Percentiles rank a stretch among this genome's conserved stretches.
phyloP scores from a whole-genome alignment of 2,888 invertebrate genomes.

The Drosophila kuntzei region DNA sequence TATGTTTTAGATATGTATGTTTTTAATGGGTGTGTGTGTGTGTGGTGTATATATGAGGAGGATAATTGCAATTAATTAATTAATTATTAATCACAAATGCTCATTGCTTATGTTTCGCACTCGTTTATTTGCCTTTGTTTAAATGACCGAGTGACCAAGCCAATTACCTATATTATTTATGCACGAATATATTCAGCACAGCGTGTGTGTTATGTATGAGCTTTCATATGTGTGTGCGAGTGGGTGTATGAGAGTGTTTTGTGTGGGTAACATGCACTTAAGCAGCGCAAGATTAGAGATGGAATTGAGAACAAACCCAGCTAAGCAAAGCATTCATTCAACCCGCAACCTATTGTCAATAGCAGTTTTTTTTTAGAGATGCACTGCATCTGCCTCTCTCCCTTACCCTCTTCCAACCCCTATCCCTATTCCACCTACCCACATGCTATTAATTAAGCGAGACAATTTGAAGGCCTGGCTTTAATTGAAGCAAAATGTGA shows the following conservation, averaged over 20 bases:
- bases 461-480: constrained; percentile 32
- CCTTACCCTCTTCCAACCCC: too few species aligned
- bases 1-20: constrained; percentile 4
- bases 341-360: constrained; percentile 6
- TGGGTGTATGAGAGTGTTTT: constrained; percentile 13
- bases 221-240: constrained; percentile 41
- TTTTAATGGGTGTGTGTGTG: constrained; percentile 12
- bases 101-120: constrained; percentile 5
- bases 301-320: constrained; percentile 20
- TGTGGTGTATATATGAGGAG: constrained; percentile 19
- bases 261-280: constrained; percentile 48
- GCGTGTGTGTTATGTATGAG: constrained; percentile 12
- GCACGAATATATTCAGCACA: constrained; percentile 35
- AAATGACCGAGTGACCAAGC: constrained; percentile 58
- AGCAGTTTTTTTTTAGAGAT: constrained; percentile 3
- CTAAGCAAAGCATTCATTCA: constrained; percentile 29
- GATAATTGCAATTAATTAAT: constrained; percentile 66
- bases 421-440: neutral
- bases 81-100: constrained; percentile 61
- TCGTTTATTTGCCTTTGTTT: constrained; percentile 35
- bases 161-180: constrained; percentile 73
- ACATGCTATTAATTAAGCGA: constrained; percentile 33
- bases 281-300: constrained; percentile 46
- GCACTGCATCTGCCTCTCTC: constrained; percentile 1
- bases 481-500: constrained; percentile 59